These are phyloP conservation scores for Prietella phreatophila DNA, from an alignment of 2,113 vertebrate genomes.

Conservation along the genomic window DNA sequence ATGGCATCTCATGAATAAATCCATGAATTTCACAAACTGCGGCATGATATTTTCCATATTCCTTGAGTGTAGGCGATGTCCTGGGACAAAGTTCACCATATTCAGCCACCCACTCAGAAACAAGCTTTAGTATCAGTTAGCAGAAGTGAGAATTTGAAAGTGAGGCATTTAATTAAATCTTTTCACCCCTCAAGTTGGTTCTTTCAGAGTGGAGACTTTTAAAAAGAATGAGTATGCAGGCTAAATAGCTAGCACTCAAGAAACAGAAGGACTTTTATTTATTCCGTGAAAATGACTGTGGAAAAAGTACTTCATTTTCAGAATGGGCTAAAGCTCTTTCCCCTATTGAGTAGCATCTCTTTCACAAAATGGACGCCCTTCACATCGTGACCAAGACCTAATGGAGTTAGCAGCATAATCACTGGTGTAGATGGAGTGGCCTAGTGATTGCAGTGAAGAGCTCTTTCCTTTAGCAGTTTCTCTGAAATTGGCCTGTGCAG, in stretches of 20 bases:
- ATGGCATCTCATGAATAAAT: slow-evolving; percentile 25
- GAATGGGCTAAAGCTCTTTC: slow-evolving; percentile 27
- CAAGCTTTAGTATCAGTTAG: not conserved
- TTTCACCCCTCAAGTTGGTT: slow-evolving; percentile 4
- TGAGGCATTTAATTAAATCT: slow-evolving; percentile 43
- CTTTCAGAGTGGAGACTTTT: slow-evolving; percentile 15
- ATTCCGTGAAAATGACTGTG: slow-evolving; percentile 14
- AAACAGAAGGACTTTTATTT: slow-evolving; percentile 8
- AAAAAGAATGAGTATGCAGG: slow-evolving; percentile 1
- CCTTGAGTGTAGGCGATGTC: slow-evolving; percentile 22
- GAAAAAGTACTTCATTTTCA: slow-evolving; percentile 31
- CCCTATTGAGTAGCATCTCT: slow-evolving; percentile 22
- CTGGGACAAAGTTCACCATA: slow-evolving; percentile 27
- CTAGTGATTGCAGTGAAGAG: slow-evolving; percentile 34
- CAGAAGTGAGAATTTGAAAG: slow-evolving; percentile 36
- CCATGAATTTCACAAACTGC: not conserved
- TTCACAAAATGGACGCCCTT: slow-evolving; percentile 33
- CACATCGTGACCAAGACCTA: slow-evolving; percentile 43
- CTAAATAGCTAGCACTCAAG: slow-evolving; percentile 27
- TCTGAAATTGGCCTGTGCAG: slow-evolving; percentile 38
- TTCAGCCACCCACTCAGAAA: slow-evolving; percentile 31
- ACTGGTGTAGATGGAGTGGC: slow-evolving; percentile 35
- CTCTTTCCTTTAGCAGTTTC: slow-evolving; percentile 23
- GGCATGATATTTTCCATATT: slow-evolving; percentile 1
- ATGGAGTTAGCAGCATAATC: slow-evolving; percentile 44